Evolutionary conservation across 2,113 vertebrate species (phyloP), one percentile per base, ranked within the genome.

Genomic region (Verasper variegatus): DNA sequence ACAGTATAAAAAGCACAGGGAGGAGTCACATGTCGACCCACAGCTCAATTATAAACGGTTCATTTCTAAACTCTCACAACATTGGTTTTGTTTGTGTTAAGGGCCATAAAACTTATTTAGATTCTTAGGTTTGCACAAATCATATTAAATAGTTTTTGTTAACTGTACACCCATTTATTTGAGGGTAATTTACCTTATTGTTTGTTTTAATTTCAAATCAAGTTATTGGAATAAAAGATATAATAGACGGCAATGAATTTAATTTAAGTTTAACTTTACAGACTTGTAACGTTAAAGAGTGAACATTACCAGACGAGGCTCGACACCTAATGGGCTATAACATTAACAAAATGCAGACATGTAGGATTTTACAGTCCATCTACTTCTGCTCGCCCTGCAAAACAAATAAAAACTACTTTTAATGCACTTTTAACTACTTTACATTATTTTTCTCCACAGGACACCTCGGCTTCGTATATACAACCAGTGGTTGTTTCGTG

Each of bases 11-110:
- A 54, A 61, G 0, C 31, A 65, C 21, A 31, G 17, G 31, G 31
- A 74, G 59, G 68, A 73, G 64, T 24, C 5, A 56, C 18, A 81
- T 57, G 56, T 65, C 62, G 82, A 80, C 83, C 80, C 82, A 71
- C 82, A 88, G 35, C 62, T 84, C 56, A 26, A 27, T 42, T 49
- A 63, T 58, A 78, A 77, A 78, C 1, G 45, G 45, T 49, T 49
- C 15, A 49, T 6, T 49, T 6, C 42, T 45, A 15, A 45, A 45
- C 15, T 3, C 3, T 45, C 42, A 13, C 3, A 15, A 45, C 42
- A 12, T 45, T 45, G 11, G 42, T 45, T 45, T 45, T 45, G 12
- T 15, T 45, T 3, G 23, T 9, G 20, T 52, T 7, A 52, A 20
- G 51, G 17, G 17, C 15, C 18, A 55, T 9, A 27, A 40, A 65